Percentiles rank a stretch among this genome's conserved stretches.
These are phyloP conservation scores for Loxodonta africana DNA, from an alignment of 2,113 vertebrate species.

Conservation along the genomic window DNA sequence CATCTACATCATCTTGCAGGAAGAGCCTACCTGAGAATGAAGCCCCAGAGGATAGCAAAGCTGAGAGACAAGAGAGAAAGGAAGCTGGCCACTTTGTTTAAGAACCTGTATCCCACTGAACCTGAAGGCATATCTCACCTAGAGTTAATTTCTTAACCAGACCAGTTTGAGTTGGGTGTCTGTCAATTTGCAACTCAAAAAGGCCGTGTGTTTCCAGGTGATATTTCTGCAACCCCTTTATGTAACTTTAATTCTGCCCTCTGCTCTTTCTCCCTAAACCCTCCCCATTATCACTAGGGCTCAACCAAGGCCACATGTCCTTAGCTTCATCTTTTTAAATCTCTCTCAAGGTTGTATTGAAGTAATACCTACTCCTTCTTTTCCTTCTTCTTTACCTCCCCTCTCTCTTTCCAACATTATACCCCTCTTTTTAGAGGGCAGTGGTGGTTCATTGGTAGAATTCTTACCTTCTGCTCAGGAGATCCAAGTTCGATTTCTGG, in stretches of 20 bases:
- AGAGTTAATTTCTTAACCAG: not conserved
- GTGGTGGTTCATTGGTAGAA: not conserved
- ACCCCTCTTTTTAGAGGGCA: not conserved
- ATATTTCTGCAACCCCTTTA: not conserved
- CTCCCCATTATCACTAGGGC: not conserved
- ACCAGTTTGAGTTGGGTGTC: not conserved
- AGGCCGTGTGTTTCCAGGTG: not conserved
- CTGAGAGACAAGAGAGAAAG: not conserved
- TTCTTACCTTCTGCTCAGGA: not conserved
- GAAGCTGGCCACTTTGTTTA: not conserved
- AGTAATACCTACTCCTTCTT: not conserved
- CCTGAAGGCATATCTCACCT: not conserved
- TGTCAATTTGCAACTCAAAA: not conserved
- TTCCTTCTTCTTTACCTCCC: not conserved
- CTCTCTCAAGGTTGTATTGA: not conserved
- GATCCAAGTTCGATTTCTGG: not conserved
- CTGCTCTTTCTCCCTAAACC: not conserved
- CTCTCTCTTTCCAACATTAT: not conserved
- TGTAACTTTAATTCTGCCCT: not conserved
- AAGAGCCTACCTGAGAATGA: not conserved
- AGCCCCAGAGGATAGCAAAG: not conserved
- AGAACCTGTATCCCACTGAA: rapidly evolving
- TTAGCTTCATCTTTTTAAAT: not conserved
- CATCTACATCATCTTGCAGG: not conserved
- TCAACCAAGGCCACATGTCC: not conserved